Evolutionary conservation across 2,113 vertebrate genomes (phyloP), one percentile per base, ranked within the genome.

Genomic region (Prionailurus viverrinus): DNA sequence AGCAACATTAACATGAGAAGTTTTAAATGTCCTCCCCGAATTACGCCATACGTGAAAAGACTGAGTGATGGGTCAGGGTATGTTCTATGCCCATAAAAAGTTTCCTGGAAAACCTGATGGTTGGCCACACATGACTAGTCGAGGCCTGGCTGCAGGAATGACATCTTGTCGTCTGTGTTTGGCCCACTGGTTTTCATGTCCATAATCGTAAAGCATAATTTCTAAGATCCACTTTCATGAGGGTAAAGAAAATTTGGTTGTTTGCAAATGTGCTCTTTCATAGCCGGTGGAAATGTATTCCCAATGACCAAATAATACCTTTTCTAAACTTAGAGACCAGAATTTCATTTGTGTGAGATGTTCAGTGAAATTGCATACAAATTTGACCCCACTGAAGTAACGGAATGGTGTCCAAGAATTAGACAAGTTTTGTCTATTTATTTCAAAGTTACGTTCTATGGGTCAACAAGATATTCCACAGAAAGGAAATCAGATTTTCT

Each of bases 251-350:
- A 53, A 63, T 53, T 65, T 58, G 45, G 39, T 82, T 39, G 11
- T 73, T 69, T 33, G 5, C 14, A 55, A 81, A 61, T 41, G 1
- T 82, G 39, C 13, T 39, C 63, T 78, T 96, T 61, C 9, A 58
- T 65, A n/a, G 58, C 18, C 31, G 0, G 18, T 29, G 41, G 36
- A 89, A 63, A 63, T 82, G 65, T 71, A 73, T 89, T 89, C 83
- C 27, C 41, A 48, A 14, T 48, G 51, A 69, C 18, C 12, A 91
- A 73, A 86, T 19, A 61, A 61, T 5, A 80, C 1, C 51, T 80
- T 96, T 97, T 93, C 89, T 89, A 80, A 92, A 80, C 71, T 19
- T 19, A 68, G 63, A 95, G 73, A 10, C 45, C 18, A 13, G 81
- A 36, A 45, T 79, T 65, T 89, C 18, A 69, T 13, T 27, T 66